phyloP scores from a whole-genome alignment of 2,797 vertebrate species.

The Oryzias dopingdopingensis region DNA sequence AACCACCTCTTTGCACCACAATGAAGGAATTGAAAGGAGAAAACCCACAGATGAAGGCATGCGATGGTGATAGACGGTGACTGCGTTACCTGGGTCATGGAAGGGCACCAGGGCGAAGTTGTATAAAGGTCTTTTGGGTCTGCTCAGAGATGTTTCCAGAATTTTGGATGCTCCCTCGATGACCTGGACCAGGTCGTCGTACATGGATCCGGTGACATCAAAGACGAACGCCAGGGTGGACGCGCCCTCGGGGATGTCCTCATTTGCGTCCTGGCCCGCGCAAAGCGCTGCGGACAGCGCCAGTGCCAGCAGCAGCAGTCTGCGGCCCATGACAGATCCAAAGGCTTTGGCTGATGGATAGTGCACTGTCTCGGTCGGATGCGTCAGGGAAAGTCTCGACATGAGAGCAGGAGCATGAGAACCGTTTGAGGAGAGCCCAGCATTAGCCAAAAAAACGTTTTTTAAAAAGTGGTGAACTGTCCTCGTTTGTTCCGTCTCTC shows the following conservation, averaged over 20 bases:
- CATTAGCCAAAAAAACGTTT: not conserved
- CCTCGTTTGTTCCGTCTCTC: conserved; percentile 7
- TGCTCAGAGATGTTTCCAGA: conserved; percentile 91
- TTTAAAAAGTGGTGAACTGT: not conserved
- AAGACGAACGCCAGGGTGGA: conserved; percentile 97
- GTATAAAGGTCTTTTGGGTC: conserved; percentile 89
- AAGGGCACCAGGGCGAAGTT: conserved; percentile 97
- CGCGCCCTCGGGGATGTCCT: conserved; percentile 88
- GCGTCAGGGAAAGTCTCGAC: conserved; percentile 48
- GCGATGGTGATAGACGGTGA: too few species aligned
- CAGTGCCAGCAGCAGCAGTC: conserved; percentile 48
- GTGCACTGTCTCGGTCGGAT: conserved; percentile 24
- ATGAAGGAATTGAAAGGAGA: not conserved
- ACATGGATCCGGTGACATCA: conserved; percentile 98
- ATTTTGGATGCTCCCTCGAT: conserved; percentile 98
- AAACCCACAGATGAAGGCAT: not conserved
- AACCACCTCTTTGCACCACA: conserved; percentile 57
- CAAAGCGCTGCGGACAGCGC: conserved; percentile 63
- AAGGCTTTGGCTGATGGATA: conserved; percentile 12
- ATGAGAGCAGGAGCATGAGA: conserved; percentile 58
- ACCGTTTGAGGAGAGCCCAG: conserved; percentile 16
- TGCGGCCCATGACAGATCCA: conserved; percentile 63
- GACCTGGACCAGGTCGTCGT: conserved; percentile 96
- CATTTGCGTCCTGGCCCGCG: conserved; percentile 63
- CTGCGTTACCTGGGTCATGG: conserved; percentile 92